Conservation (phyloP, 1,140 invertebrate species). For the Rhagoletis zephyria region DNA sequence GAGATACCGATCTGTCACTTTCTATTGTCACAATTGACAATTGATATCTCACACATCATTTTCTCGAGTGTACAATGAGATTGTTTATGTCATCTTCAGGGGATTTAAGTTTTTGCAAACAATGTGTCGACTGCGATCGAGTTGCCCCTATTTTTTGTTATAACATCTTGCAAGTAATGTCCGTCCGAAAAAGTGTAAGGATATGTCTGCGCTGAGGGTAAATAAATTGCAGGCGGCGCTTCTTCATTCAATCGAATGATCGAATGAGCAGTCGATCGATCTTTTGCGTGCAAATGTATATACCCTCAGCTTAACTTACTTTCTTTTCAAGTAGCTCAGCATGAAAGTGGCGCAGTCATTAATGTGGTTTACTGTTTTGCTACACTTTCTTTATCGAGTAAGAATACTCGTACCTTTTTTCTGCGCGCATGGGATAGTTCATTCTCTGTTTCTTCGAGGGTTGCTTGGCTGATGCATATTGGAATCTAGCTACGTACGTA, state of each 20-base stretch:
- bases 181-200: neutral
- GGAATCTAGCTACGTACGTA: neutral
- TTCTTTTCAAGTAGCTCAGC: slow-evolving; percentile 48
- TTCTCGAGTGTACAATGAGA: slow-evolving; percentile 71
- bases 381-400: neutral
- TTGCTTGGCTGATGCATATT: neutral
- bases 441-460: neutral
- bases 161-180: neutral
- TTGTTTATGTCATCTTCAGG: slow-evolving; percentile 60
- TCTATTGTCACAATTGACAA: slow-evolving; percentile 71
- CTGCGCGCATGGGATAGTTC: neutral
- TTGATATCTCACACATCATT: slow-evolving; percentile 70
- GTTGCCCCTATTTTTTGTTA: neutral
- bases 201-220: neutral
- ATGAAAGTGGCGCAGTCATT: slow-evolving; percentile 35
- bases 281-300: slow-evolving; percentile 35
- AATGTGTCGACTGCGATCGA: neutral
- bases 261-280: slow-evolving; percentile 5
- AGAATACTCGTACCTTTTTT: neutral
- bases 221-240: slow-evolving; percentile 41
- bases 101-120: slow-evolving; percentile 28
- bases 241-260: neutral
- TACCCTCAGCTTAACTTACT: slow-evolving; percentile 46
- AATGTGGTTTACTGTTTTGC: slow-evolving; percentile 45
- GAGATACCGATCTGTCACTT: slow-evolving; percentile 70